These are phyloP conservation scores for Forbesichthys agassizii DNA, from an alignment of 2,113 vertebrate genomes.

Conservation along the genomic window DNA sequence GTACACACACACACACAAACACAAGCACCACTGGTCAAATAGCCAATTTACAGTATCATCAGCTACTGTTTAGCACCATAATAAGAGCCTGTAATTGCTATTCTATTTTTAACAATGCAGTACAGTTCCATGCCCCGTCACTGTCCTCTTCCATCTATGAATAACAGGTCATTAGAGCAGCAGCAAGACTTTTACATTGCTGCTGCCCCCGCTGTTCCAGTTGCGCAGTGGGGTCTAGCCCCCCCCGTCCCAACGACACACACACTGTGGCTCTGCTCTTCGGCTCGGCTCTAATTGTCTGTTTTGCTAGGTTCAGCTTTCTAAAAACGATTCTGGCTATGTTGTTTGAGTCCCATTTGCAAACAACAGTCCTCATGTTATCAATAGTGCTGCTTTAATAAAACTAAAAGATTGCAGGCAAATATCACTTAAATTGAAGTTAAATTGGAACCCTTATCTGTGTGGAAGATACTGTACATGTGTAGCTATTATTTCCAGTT, in stretches of 20 bases:
- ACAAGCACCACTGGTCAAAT: too few species aligned
- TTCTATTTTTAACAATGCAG: conserved; percentile 2
- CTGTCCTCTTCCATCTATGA: conserved; percentile 24
- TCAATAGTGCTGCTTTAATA: conserved; percentile 6
- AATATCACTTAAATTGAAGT: background rate
- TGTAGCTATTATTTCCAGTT: too few species aligned
- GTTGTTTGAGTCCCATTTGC: conserved; percentile 22
- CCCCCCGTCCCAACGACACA: background rate
- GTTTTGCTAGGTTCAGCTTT: conserved; percentile 12
- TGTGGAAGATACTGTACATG: too few species aligned
- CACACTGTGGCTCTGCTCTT: background rate
- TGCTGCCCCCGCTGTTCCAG: conserved; percentile 22
- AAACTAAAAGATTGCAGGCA: background rate
- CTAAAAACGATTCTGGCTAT: conserved; percentile 13
- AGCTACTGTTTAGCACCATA: too few species aligned
- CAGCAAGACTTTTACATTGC: conserved; percentile 18
- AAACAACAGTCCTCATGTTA: conserved; percentile 17
- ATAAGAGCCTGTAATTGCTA: too few species aligned
- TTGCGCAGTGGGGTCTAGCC: conserved; percentile 13
- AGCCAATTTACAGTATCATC: too few species aligned
- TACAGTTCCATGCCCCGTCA: conserved; percentile 31
- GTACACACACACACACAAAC: too few species aligned
- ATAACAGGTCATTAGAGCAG: conserved; percentile 42
- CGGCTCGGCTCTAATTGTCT: conserved; percentile 12
- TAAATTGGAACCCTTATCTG: background rate